Percentiles rank a stretch among this genome's conserved stretches.
Evolutionary conservation across 2,113 vertebrate species (phyloP).

Genomic region (Nesogale talazaci): DNA sequence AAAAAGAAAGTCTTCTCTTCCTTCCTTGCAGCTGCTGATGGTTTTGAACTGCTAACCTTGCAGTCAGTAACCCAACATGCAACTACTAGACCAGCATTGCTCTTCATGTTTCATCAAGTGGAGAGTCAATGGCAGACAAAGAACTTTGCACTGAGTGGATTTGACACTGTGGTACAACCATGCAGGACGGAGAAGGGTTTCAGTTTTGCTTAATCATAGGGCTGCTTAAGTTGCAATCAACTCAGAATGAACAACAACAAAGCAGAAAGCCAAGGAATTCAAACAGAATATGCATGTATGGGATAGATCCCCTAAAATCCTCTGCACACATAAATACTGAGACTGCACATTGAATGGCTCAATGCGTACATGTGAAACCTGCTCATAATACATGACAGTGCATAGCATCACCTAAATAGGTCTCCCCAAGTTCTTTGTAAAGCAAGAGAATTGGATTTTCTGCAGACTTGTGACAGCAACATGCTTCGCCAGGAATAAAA

Average conservation of each 20-base stretch:
- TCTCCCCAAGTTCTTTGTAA: not conserved
- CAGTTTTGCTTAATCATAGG: too few species aligned
- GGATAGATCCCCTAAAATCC: not conserved
- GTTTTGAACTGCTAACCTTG: too few species aligned
- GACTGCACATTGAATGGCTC: not conserved
- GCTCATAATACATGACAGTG: not conserved
- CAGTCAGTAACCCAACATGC: too few species aligned
- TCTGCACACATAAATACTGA: not conserved
- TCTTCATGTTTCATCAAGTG: too few species aligned
- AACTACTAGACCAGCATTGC: too few species aligned
- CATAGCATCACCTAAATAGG: not conserved
- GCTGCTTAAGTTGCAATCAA: not conserved
- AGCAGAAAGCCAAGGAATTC: not conserved
- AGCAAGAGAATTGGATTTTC: not conserved
- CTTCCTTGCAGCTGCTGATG: too few species aligned
- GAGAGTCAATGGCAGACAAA: too few species aligned
- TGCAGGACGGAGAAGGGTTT: too few species aligned
- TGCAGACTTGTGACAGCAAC: not conserved
- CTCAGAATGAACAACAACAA: not conserved
- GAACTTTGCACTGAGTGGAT: too few species aligned
- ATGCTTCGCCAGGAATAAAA: not conserved
- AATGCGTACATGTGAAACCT: not conserved
- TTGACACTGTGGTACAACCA: too few species aligned
- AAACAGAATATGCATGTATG: slow-evolving; percentile 10
- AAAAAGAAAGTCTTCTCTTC: too few species aligned